Percentiles rank a stretch among this genome's conserved stretches.
These are phyloP conservation scores for Gonioctena quinquepunctata DNA, from an alignment of 1,140 invertebrate species.

Conservation along the genomic window DNA sequence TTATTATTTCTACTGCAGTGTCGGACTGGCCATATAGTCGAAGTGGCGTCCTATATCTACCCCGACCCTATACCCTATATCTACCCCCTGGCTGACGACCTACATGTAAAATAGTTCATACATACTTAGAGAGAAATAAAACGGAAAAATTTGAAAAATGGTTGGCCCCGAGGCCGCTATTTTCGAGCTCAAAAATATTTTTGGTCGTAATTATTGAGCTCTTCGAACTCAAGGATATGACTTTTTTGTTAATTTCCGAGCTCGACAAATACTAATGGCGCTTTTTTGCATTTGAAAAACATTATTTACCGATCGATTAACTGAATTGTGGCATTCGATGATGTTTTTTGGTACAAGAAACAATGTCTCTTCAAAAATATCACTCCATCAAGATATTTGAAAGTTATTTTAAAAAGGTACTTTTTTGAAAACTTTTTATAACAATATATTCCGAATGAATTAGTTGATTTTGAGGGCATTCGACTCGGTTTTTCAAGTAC, in stretches of 20 bases:
- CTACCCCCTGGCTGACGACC: neutral
- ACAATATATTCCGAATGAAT: neutral
- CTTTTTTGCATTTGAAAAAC: neutral
- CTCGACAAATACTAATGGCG: neutral
- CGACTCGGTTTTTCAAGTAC: neutral
- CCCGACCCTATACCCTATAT: neutral
- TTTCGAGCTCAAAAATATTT: neutral
- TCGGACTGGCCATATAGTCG: neutral
- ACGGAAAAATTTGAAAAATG: neutral
- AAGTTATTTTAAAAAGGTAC: neutral
- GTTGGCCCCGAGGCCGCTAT: neutral
- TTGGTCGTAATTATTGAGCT: neutral
- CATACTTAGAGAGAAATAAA: neutral
- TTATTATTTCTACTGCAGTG: neutral
- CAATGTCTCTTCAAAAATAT: neutral
- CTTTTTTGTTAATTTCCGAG: neutral
- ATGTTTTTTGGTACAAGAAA: neutral
- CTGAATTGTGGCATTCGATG: neutral
- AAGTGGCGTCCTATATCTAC: neutral
- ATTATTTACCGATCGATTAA: neutral
- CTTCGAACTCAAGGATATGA: neutral
- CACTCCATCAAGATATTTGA: neutral
- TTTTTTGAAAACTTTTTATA: neutral
- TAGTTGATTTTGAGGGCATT: neutral
- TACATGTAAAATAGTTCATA: neutral